Evolutionary conservation across 2,113 vertebrate species (phyloP), one percentile per base, ranked within the genome.

Genomic region (Galbula dea): DNA sequence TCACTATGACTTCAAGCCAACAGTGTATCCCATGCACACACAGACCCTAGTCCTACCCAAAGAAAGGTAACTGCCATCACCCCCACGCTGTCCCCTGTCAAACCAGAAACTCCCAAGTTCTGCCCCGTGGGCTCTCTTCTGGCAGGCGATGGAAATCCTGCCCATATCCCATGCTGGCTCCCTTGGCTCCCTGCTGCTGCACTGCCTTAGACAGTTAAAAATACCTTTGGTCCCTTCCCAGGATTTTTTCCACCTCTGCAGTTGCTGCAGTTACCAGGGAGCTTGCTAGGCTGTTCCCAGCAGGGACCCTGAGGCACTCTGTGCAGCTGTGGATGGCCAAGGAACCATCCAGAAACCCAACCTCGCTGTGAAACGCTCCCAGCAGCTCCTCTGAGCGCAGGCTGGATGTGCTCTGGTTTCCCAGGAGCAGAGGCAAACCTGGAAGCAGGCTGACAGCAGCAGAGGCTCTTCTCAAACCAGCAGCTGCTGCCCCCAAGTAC

Each of bases 311-410:
- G 39, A 43, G 51, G 37, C 24, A 6, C 49, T 58, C 21, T 10
- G 48, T 55, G 13, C 45, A 49, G 72, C 65, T 27, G 1, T 0
- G 27, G 17, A 16, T 4, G 41, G 43, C 3, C 26, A 21, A 49
- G 58, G 71, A 52, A 26, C 27, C 8, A 0, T 43, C 67, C 59
- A 27, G 57, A 69, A 48, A 10, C 30, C 12, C 1, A 0, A 5
- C 2, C 6, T 27, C 52, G 22, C 22, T 1, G 11, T 4, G 15
- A 27, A 49, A 13, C 6, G 0, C 30, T 36, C 22, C 52, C 48
- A 10, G 73, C 59, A 66, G 57, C 63, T 61, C 46, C 63, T 15
- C 41, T 1, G 7, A 6, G 68, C 2, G 0, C 20, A 12, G 52
- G 14, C 65, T 41, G 55, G 75, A 23, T 19, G 30, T n/a, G 63